Base-by-base conservation (phyloP, 2,888 invertebrate species). In the Drosophila mulleri region DNA sequence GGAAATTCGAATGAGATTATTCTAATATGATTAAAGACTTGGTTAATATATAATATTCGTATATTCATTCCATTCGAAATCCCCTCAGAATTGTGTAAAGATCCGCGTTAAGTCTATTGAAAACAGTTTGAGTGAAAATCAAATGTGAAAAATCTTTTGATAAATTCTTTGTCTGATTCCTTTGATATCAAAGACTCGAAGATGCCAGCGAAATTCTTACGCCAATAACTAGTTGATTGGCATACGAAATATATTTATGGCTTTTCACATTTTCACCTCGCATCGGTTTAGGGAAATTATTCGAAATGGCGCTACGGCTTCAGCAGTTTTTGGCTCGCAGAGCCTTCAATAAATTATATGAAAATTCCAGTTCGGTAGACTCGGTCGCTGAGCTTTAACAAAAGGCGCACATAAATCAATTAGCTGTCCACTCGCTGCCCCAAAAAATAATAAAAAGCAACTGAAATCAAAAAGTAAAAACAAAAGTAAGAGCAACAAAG, bases 391-490 rank as follows among this genome's bases (percentile, higher is more conserved):
- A 78, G 79, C 89, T 89, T 88, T 82, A 89, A 80, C 81, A 86
- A 86, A 84, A 84, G 75, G 74, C 72, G 82, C 76, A 78, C 79
- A 89, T 89, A 89, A 89, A 89, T 89, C 90, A 89, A 83, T 88
- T 83, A 80, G 82, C 82, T 87, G 85, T 84, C 89, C 61, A 12
- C 74, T 50, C 63, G 53, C 16, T 71, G 67, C 56, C 64, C 57
- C 29, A 60, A 75, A 78, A 75, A 63, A 48, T 9, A 18, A 39
- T 23, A 63, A 65, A 26, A 70, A 20, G 11, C 26, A 20, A 20
- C 26, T 42, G 37, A 48, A 64, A 62, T 26, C 45, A 47, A 50
- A 66, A 47, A 41, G 14, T 39, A 56, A 39, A 59, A 48, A 37
- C 42, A 50, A 61, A 63, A 75, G 69, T 60, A 73, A 72, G 66